Base-by-base conservation (phyloP, 2,888 invertebrate species). In the Drosophila subsilvestris region DNA sequence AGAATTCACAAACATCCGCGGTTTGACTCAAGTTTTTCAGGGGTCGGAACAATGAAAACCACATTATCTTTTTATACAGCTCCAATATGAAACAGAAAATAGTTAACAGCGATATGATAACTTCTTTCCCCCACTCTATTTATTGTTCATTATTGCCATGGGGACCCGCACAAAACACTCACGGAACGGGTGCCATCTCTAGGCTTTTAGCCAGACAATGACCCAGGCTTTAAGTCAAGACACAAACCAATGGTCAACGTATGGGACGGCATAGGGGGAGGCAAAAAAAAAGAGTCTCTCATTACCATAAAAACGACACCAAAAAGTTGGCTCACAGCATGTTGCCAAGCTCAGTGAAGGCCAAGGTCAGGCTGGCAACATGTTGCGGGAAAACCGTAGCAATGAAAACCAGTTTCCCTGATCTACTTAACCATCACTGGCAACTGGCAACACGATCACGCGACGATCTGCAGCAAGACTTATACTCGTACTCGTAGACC, bases 301-400 rank as follows among this genome's bases (percentile, higher is more conserved):
- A 86, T 80, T 86, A 86, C 65, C 86, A 86, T 86, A 48, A 27
- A 7, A 56, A 76, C 73, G 70, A 70, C 63, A 67, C n/a, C 5
- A 14, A n/a, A 22, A 57, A 67, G 37, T 44, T 49, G 66, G 20
- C 17, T 6, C 12, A 8, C 58, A 76, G 63, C 65, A 62, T 59
- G 70, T 50, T 65, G 73, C 59, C 50, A 37, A 68, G 37, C 44
- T 45, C 7, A 48, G 68, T 48, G 22, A 70, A 73, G 79, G 86
- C 77, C 80, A 80, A 86, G 86, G 84, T 80, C 78, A 76, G 80
- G 25, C 63, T 69, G 42, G 77, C 79, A 88, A 79, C 88, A 86
- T 83, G 82, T 83, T 86, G 88, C 69, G 8, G 14, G 18, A 17
- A 44, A 43, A 12, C 42, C 45, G 29, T 18, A 32, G 20, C 25